These are phyloP conservation scores for Campylorhamphus procurvoides DNA, from an alignment of 2,113 vertebrate species.

Conservation along the genomic window DNA sequence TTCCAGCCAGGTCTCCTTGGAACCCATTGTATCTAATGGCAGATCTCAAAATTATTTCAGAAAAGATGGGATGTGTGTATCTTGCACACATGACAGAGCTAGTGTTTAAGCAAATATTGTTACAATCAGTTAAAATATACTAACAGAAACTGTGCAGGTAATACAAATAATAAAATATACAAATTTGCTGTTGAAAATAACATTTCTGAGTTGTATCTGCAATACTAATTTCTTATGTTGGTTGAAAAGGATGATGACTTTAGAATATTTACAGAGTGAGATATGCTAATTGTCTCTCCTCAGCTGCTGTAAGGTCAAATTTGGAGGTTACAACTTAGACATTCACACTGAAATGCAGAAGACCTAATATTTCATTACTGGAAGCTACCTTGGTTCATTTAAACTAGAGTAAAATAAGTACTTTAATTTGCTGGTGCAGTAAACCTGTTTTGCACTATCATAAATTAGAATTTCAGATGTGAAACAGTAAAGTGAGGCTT, in stretches of 20 bases:
- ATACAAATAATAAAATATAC: background rate
- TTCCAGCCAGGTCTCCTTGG: background rate
- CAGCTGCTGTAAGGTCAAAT: background rate
- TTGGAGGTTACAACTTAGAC: constrained; percentile 5
- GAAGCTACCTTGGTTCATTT: background rate
- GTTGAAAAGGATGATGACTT: background rate
- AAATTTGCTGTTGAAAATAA: background rate
- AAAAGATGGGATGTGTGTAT: background rate
- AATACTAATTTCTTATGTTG: background rate
- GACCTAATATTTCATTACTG: background rate
- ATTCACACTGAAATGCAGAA: background rate
- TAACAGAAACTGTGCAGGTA: background rate
- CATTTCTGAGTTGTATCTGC: background rate
- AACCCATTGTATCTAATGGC: background rate
- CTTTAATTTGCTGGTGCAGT: background rate
- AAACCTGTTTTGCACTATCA: background rate
- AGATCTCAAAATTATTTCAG: background rate
- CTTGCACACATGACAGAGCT: background rate
- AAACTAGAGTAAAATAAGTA: background rate
- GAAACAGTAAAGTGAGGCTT: background rate
- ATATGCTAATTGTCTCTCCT: background rate
- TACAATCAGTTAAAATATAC: background rate
- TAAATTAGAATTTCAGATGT: background rate
- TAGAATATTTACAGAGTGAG: background rate
- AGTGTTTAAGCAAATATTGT: background rate